Evolutionary conservation across 2,797 vertebrate species (phyloP).

Genomic region (Siniperca scherzeri): DNA sequence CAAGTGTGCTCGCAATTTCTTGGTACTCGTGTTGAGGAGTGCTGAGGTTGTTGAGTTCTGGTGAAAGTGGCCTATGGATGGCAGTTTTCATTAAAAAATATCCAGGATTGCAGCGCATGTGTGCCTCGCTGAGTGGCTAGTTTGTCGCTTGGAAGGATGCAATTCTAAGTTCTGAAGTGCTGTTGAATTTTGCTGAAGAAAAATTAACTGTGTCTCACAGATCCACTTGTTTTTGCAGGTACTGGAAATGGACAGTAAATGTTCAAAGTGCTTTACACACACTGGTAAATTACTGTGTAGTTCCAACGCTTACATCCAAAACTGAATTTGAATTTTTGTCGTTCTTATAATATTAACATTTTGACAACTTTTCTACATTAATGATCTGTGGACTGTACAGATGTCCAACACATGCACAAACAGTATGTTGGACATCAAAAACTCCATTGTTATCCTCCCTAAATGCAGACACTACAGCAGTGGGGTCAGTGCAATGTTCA

Average conservation of each 20-base stretch:
- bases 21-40: background rate
- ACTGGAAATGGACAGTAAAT: background rate
- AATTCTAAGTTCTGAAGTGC: slow-evolving; percentile 28
- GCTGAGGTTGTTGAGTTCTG: background rate
- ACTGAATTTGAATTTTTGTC: background rate
- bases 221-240: background rate
- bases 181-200: slow-evolving; percentile 4
- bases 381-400: background rate
- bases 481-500: background rate
- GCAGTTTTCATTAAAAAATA: slow-evolving; percentile 9
- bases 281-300: background rate
- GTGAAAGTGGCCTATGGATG: background rate
- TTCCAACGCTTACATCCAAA: background rate
- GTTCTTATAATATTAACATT: background rate
- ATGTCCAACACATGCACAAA: background rate
- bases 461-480: background rate
- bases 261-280: background rate
- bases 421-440: background rate
- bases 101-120: background rate
- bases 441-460: background rate
- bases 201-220: slow-evolving; percentile 13
- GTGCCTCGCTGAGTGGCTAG: background rate
- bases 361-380: background rate
- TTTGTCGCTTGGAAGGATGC: background rate
- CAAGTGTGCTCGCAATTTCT: slow-evolving; percentile 2